phyloP scores from a whole-genome alignment of 1,140 invertebrate species.

The Drosophila nasuta region DNA sequence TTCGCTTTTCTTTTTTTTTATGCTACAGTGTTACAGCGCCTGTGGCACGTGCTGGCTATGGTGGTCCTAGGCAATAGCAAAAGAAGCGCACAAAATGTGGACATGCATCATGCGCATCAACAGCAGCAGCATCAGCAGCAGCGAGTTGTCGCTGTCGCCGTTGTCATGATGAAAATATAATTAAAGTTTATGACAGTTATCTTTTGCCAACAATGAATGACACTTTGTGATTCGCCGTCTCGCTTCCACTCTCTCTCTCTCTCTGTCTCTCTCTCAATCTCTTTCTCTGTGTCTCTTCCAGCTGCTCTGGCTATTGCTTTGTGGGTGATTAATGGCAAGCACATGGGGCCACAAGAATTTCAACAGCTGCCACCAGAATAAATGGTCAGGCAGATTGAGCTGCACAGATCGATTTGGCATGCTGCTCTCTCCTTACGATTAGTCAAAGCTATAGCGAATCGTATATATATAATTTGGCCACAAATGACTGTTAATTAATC shows the following conservation, averaged over 20 bases:
- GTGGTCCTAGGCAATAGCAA: conserved; percentile 23
- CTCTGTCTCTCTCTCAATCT: not conserved
- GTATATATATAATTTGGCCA: conserved; percentile 5
- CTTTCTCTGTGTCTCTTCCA: not conserved
- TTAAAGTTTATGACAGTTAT: conserved; percentile 83
- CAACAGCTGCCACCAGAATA: conserved; percentile 34
- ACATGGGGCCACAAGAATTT: conserved; percentile 22
- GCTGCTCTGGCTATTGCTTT: not conserved
- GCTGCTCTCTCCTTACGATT: not conserved
- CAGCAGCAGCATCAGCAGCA: conserved; percentile 19
- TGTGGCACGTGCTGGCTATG: conserved; percentile 60
- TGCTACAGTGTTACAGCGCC: conserved; percentile 19
- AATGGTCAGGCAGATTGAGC: conserved; percentile 40
- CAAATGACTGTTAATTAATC: conserved; percentile 21
- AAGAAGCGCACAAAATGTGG: conserved; percentile 24
- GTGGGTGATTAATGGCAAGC: conserved; percentile 66
- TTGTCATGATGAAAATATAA: conserved; percentile 78
- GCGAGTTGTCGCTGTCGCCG: conserved; percentile 27
- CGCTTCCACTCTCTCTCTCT: too few species aligned
- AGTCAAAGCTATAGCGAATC: not conserved
- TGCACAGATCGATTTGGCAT: conserved; percentile 30
- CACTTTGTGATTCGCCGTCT: conserved; percentile 28
- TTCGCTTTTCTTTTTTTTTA: conserved; percentile 11
- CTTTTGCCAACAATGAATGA: conserved; percentile 73
- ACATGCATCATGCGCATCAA: conserved; percentile 44